Base-by-base conservation (phyloP, 2,113 vertebrate species). In the Ceyx melanurus region DNA sequence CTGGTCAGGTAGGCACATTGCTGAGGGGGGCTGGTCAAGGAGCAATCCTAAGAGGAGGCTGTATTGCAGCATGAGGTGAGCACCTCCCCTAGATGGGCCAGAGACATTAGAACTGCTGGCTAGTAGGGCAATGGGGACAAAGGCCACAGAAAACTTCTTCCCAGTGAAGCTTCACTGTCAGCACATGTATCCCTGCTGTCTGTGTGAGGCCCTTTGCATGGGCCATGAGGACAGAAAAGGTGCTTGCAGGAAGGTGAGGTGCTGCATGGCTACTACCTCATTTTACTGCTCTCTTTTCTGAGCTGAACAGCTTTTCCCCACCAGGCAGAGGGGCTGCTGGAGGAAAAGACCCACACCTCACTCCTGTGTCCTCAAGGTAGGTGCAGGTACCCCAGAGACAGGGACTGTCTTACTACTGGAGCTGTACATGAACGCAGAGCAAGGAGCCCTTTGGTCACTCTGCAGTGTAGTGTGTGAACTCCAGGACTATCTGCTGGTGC, bases 321-420 rank as follows among this genome's bases (percentile, higher is more conserved):
- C 76, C 86, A 96, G 96, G 91, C 94, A 82, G 95, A 97, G 57
- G 96, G 97, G 3, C 64, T 96, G 48, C 81, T 93, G 62, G 90
- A 93, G 33, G 96, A 97, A 26, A 96, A 97, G 89, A 95, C 95
- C 6, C 87, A 73, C 68, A 94, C 86, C 37, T 96, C 96, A 37
- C 8, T 96, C n/a, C 92, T 97, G 46, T 97, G 95, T 66, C 88
- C 89, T 66, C 80, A 96, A 95, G 95, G 95, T 92, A 93, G 58
- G 89, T 93, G 51, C 28, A 46, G 51, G 20, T 67, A 57, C 23
- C 9, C 35, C n/a, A 16, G 13, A 29, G 78, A 86, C 7, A 23
- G 4, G 6, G 21, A 23, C 26, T 23, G 14, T 15, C 13, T 45
- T 64, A 42, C 35, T 11, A 17, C 56, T 28, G 40, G 9, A 20